Percentiles rank a stretch among this genome's conserved stretches.
phyloP scores from a whole-genome alignment of 2,113 vertebrate species.

The Chunga burmeisteri region DNA sequence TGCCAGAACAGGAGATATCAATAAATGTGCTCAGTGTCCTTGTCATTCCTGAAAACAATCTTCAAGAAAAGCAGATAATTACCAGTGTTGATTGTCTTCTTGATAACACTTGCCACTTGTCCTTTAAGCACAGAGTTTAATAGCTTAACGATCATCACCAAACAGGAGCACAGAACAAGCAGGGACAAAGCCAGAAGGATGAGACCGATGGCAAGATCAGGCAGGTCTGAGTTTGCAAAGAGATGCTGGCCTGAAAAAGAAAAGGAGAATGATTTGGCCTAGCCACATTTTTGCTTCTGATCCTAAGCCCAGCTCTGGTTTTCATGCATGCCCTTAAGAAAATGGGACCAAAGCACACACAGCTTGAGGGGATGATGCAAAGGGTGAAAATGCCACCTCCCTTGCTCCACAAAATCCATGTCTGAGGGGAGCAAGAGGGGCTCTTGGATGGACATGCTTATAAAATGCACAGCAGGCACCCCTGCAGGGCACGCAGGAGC shows the following conservation, averaged over 20 bases:
- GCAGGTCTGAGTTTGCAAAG: slow-evolving; percentile 76
- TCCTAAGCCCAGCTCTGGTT: neutral
- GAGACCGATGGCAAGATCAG: slow-evolving; percentile 86
- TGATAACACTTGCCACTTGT: slow-evolving; percentile 91
- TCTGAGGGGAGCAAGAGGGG: neutral
- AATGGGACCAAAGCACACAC: neutral
- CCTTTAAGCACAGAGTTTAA: slow-evolving; percentile 94
- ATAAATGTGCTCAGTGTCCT: neutral
- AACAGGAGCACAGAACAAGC: slow-evolving; percentile 86
- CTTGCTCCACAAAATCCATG: neutral
- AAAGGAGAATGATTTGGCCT: neutral
- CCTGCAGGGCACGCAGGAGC: neutral
- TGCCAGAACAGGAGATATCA: neutral
- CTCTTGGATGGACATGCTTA: neutral
- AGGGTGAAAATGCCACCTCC: neutral
- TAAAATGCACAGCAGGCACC: neutral
- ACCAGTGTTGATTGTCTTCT: slow-evolving; percentile 98
- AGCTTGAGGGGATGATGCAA: neutral
- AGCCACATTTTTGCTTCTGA: neutral
- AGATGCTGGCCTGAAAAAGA: slow-evolving; percentile 83
- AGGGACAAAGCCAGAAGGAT: slow-evolving; percentile 87
- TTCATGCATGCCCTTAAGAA: neutral
- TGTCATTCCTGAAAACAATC: neutral
- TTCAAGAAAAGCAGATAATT: slow-evolving; percentile 56
- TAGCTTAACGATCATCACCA: slow-evolving; percentile 93